Base-by-base conservation (phyloP, 2,113 vertebrate genomes). In the Callopanchax toddi region DNA sequence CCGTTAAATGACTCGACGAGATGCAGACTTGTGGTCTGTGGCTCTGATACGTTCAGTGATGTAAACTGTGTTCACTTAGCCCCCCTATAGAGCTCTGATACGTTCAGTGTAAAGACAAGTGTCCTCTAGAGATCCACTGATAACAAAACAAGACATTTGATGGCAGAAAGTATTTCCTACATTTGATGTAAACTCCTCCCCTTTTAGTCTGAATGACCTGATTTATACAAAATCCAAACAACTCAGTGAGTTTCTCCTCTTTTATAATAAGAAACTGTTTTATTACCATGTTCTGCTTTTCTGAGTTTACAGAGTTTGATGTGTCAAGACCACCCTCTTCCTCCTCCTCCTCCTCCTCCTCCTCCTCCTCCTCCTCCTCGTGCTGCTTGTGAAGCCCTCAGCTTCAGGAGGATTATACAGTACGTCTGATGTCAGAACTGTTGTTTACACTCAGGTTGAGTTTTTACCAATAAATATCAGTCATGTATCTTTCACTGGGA, bases 41-140 rank as follows among this genome's bases (percentile, higher is more conserved):
- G 43, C 51, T 74, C 42, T 72, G 55, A 77, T 76, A 64, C 25
- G 44, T 62, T 83, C 16, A 17, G 22, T 61, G 64, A 23, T 66
- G 72, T 59, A 3, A 58, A 39, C 40, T 1, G 0, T 52, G 42
- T 39, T 67, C 29, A 15, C 71, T 20, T 25, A 56, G 26, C 45
- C 42, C 18, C 3, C 34, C 46, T 44, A 50, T 32, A 40, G 59
- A 36, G 11, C 34, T 12, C 23, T 29, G 55, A 15, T 55, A 32
- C 49, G n/a, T 52, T 62, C 57, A 56, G 36, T 67, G 37, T 13
- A 3, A 43, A n/a, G n/a, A n/a, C n/a, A n/a, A n/a, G n/a, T n/a
- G n/a, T n/a, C n/a, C n/a, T n/a, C n/a, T n/a, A n/a, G n/a, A n/a
- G n/a, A n/a, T n/a, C n/a, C n/a, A n/a, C n/a, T n/a, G n/a, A n/a